phyloP scores from a whole-genome alignment of 2,888 invertebrate species.

The Drepana falcataria region DNA sequence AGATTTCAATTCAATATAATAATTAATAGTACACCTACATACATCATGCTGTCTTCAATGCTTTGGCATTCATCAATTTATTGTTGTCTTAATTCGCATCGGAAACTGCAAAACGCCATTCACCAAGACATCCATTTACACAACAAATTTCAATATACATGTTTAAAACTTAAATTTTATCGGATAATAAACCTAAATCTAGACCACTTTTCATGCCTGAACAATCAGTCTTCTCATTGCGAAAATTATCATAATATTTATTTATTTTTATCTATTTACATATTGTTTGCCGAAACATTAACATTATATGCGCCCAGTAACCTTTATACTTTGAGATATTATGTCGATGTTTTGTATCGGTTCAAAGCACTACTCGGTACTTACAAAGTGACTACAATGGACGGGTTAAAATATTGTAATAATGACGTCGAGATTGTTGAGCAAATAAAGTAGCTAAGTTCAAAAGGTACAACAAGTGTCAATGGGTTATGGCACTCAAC shows the following conservation, averaged over 20 bases:
- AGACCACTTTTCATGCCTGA: slow-evolving; percentile 66
- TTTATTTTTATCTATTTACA: slow-evolving; percentile 51
- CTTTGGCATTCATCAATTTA: slow-evolving; percentile 29
- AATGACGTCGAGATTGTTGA: slow-evolving; percentile 36
- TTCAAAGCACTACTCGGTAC: slow-evolving; percentile 31
- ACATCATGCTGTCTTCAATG: slow-evolving; percentile 29
- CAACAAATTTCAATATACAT: slow-evolving; percentile 49
- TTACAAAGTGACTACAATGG: slow-evolving; percentile 46
- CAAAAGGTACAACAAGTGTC: slow-evolving; percentile 35
- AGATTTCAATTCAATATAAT: slow-evolving; percentile 16
- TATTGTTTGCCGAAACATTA: slow-evolving; percentile 29
- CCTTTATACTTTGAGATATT: slow-evolving; percentile 35
- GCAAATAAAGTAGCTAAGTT: slow-evolving; percentile 38
- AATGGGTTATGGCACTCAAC: slow-evolving; percentile 57
- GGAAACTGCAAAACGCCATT: slow-evolving; percentile 22
- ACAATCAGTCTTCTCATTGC: slow-evolving; percentile 78
- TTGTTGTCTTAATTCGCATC: slow-evolving; percentile 23
- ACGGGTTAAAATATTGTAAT: slow-evolving; percentile 43
- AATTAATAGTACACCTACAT: slow-evolving; percentile 25
- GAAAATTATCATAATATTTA: slow-evolving; percentile 66
- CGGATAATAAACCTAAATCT: slow-evolving; percentile 61
- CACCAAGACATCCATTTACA: slow-evolving; percentile 33
- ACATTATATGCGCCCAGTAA: slow-evolving; percentile 35
- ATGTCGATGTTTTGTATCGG: slow-evolving; percentile 25
- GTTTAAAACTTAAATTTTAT: slow-evolving; percentile 60